Base-by-base conservation (phyloP, 2,797 vertebrate species). In the Remorina albescens region DNA sequence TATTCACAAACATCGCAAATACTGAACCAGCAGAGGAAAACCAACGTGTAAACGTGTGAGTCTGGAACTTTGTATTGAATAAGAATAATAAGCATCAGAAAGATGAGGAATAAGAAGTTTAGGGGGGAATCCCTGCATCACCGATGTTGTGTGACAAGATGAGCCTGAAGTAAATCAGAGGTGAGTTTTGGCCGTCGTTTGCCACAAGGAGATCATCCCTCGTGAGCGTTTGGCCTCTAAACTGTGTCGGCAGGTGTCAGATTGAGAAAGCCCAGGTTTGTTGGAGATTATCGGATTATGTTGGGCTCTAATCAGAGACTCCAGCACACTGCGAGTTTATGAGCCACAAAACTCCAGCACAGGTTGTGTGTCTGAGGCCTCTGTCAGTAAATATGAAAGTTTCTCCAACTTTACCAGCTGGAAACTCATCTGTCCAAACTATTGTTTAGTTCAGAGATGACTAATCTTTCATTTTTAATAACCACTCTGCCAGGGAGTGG, bases 281-380 rank as follows among this genome's bases (percentile, higher is more conserved):
- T 30, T 61, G 44, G 0, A 42, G 76, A 19, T 88, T 84, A 90
- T 89, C 75, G 59, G 81, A 88, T 89, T 84, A 81, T 28, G 25
- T 44, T 41, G 56, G 30, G 12, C 61, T 81, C 76, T 89, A 85
- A 88, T 86, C 79, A 61, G 59, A 85, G 84, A 68, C 63, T 15
- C n/a, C 68, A 69, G 56, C 65, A 50, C 66, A 67, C 66, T 60
- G 51, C 51, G 61, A 78, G 58, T 15, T 54, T 30, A 44, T 60
- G 53, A 60, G 37, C 39, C 49, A 11, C 47, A 32, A 32, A n/a
- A n/a, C n/a, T n/a, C n/a, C n/a, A n/a, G 42, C 19, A 21, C n/a
- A 21, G 19, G 42, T 9, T 10, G 21, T 23, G 46, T 23, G 46
- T n/a, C 21, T 23, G 21, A 49, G 11, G 7, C 16, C 39, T 41